phyloP scores from a whole-genome alignment of 2,113 vertebrate species.

The Lasiurus cinereus region DNA sequence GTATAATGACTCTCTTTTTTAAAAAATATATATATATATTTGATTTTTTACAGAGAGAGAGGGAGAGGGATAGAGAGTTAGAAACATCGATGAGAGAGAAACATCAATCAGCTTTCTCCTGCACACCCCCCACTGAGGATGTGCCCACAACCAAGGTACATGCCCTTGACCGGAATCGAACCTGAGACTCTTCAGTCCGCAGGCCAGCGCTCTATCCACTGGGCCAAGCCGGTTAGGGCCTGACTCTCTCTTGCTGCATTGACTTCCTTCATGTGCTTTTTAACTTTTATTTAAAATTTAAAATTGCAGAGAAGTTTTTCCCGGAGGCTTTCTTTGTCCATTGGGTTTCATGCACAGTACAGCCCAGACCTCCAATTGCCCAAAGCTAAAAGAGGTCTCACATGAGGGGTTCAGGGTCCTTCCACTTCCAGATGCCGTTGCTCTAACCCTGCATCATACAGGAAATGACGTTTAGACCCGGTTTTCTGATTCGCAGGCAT shows the following conservation, averaged over 20 bases:
- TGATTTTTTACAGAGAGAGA: too few relatives aligned
- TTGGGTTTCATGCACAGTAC: background rate
- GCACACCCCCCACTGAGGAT: too few relatives aligned
- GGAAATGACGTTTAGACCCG: background rate
- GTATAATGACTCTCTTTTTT: background rate
- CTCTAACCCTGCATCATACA: background rate
- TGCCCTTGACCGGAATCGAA: too few relatives aligned
- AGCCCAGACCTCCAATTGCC: background rate
- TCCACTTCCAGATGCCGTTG: background rate
- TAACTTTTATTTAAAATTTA: conserved; percentile 9
- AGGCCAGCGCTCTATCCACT: too few relatives aligned
- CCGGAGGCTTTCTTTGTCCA: background rate
- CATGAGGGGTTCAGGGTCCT: background rate
- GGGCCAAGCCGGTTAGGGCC: too few relatives aligned
- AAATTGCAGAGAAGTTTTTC: background rate
- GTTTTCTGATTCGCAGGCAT: background rate
- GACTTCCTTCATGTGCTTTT: background rate
- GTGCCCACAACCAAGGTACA: too few relatives aligned
- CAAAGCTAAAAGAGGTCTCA: background rate
- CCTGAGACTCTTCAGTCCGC: too few relatives aligned
- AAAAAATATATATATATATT: too few relatives aligned
- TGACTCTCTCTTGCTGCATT: background rate
- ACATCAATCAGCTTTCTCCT: too few relatives aligned
- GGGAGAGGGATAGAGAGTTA: too few relatives aligned
- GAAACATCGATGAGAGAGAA: too few relatives aligned